Base-by-base conservation (phyloP, 2,113 vertebrate species). In the Apteryx mantelli region DNA sequence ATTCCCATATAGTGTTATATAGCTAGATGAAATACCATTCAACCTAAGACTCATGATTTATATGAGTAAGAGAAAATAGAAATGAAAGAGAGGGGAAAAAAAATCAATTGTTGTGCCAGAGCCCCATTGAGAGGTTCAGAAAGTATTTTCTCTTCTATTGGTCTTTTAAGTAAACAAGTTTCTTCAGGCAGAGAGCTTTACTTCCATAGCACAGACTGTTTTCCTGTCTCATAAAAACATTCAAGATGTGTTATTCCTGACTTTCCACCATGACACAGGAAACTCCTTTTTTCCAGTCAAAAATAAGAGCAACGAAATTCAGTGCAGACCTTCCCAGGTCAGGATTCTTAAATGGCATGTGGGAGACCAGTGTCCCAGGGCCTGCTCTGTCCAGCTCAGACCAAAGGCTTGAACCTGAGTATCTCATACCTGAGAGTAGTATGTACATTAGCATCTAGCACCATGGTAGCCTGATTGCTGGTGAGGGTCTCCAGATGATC, bases 401-500 rank as follows among this genome's bases (percentile, higher is more conserved):
- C 19, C 30, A 26, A 86, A 88, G 53, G 40, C 36, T 24, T 64
- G 30, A 84, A 73, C 11, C 18, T 1, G 0, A 0, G 20, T 26
- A 26, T 32, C 48, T 38, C 79, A 73, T 2, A 2, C 46, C n/a
- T 18, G 13, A 36, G 53, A 82, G 36, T 30, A 55, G 21, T 82
- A 52, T 30, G 17, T 71, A 61, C 7, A 2, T 5, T 81, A 79
- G 63, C 10, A 64, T 13, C 20, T 0, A 44, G 34, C 61, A 75
- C 50, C 0, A 0, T 40, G 44, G 17, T 13, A 65, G 38, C 34
- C 52, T 44, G 18, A 26, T 1, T 71, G 50, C 40, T 82, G 52
- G 52, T 40, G 78, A 44, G 22, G 25, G 28, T 3, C 87, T 55
- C 26, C 81, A 38, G 24, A 53, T 2, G 34, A 53, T 38, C 46